These are phyloP conservation scores for Agrochola lychnidis DNA, from an alignment of 2,888 invertebrate species.

Conservation along the genomic window DNA sequence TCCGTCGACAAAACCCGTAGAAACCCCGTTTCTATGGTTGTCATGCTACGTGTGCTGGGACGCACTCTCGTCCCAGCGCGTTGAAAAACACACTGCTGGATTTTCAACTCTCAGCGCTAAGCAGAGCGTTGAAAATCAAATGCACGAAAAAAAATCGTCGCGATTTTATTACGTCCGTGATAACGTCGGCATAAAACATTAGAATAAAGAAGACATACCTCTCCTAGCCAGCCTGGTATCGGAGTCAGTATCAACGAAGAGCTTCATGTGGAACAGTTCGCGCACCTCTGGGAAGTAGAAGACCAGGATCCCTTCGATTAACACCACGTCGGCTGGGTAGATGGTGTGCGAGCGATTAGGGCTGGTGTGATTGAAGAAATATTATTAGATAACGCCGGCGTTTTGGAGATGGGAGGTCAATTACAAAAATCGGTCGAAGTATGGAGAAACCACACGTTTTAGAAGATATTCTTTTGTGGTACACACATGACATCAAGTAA, in stretches of 20 bases:
- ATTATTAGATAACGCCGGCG: neutral
- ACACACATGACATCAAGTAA: neutral
- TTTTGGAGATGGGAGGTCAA: neutral
- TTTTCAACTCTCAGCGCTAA: too few relatives aligned
- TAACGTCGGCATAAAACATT: neutral
- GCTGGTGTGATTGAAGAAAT: conserved; percentile 69
- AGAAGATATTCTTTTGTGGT: neutral
- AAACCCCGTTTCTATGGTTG: too few relatives aligned
- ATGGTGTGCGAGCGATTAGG: conserved; percentile 94
- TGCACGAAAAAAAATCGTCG: too few relatives aligned
- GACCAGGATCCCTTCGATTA: conserved; percentile 99
- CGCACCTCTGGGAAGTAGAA: conserved; percentile 99
- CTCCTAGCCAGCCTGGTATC: conserved; percentile 98
- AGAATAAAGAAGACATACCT: conserved; percentile 90
- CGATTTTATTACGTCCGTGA: too few relatives aligned
- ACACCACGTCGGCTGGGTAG: conserved; percentile 98
- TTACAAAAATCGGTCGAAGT: neutral
- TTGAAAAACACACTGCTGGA: too few relatives aligned
- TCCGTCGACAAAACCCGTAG: too few relatives aligned
- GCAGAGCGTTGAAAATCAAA: too few relatives aligned
- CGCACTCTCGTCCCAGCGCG: too few relatives aligned
- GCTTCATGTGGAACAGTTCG: conserved; percentile 99
- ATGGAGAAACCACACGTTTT: neutral
- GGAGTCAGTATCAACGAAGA: conserved; percentile 99
- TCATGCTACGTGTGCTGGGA: too few relatives aligned